Evolutionary conservation across 2,797 vertebrate species (phyloP).

Genomic region (Phrynocephalus forsythii): DNA sequence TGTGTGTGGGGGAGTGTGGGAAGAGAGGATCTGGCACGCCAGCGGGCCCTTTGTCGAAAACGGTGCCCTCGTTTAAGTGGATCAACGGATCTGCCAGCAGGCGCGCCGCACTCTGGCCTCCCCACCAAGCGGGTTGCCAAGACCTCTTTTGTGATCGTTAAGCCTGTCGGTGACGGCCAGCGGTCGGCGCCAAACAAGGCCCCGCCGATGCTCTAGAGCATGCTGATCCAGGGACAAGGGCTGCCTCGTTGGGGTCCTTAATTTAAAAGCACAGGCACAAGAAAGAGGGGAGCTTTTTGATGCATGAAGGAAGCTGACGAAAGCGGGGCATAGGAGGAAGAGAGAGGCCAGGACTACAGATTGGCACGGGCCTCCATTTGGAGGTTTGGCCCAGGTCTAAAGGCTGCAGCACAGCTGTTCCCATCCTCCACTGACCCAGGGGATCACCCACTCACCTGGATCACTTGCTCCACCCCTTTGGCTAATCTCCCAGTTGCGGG

Average conservation of each 20-base stretch:
- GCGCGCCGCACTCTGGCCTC: slow-evolving; percentile 52
- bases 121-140: slow-evolving; percentile 51
- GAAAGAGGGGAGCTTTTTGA: neutral
- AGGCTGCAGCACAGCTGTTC: too few species aligned
- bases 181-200: slow-evolving; percentile 51
- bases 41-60: slow-evolving; percentile 55
- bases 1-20: neutral
- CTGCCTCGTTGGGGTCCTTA: neutral
- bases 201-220: neutral
- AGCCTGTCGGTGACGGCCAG: slow-evolving; percentile 58
- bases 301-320: neutral
- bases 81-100: slow-evolving; percentile 58
- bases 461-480: too few species aligned
- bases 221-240: neutral
- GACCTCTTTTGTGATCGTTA: slow-evolving; percentile 62
- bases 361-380: too few species aligned
- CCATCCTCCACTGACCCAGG: too few species aligned
- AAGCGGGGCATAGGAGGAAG: neutral
- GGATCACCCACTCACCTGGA: too few species aligned
- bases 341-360: neutral
- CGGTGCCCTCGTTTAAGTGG: slow-evolving; percentile 61
- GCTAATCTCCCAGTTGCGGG: too few species aligned
- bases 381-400: too few species aligned
- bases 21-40: slow-evolving; percentile 17
- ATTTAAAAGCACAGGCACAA: neutral